Evolutionary conservation across 1,140 invertebrate species (phyloP), one percentile per base, ranked within the genome.

Genomic region (Aphelinus certus): DNA sequence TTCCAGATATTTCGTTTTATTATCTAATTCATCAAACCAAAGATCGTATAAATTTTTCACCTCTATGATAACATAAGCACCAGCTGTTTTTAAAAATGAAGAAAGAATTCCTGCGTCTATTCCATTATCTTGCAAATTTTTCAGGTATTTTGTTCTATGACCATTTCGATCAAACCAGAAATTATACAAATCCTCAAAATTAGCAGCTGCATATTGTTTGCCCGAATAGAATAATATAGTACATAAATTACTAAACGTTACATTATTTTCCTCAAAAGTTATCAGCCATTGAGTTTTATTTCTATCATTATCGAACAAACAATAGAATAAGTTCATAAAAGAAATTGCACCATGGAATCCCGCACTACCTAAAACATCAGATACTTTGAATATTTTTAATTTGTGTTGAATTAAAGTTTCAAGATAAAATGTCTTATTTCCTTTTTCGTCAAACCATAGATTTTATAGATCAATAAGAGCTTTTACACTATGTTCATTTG

Each of bases 1-100:
- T 73, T 78, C 76, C 55, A 80, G 75, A 76, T 76, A 82, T 64
- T 73, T 60, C 3, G 76, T 79, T 72, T 76, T 79, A 6, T 79
- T 79, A 49, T 78, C 79, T 51, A 76, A 58, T 58, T 66, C 58
- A 77, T 79, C 76, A 65, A 81, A 79, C 79, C 75, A 78, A 3
- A 80, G 69, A 60, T 79, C 66, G 73, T 77, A 77, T 55, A 81
- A 76, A 9, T 81, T 70, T 74, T 71, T 71, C 53, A 76, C 78
- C 7, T 64, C 67, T 65, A 63, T 76, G 55, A 65, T 43, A 51
- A 75, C 78, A 57, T 76, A 73, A 51, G 47, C 73, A 51, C 75
- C 78, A 76, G 81, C 73, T 76, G 75, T 78, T 7, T 53, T 46
- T 57, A 73, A 60, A 4, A 73, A 66, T 1, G 26, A 42, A 2